A percentile compares a stretch with the other conserved stretches of the same genome.
Conservation (phyloP, 2,113 vertebrate species). For the Anser cygnoides region DNA sequence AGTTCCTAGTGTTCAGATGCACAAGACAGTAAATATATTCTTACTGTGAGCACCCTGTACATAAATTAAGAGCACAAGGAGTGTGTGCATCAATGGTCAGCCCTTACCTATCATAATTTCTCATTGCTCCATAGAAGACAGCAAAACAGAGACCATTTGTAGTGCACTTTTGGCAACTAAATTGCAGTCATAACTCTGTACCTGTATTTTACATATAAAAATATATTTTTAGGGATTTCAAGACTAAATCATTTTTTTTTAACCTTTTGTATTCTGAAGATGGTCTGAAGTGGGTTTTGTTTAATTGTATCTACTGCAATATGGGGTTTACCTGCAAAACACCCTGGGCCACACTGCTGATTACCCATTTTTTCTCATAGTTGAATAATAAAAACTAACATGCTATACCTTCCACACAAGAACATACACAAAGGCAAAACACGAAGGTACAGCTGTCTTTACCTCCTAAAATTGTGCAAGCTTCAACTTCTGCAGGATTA, state of each 20-base stretch:
- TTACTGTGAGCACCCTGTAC: not conserved
- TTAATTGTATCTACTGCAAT: constrained; percentile 41
- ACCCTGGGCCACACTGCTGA: constrained; percentile 21
- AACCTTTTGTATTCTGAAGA: not conserved
- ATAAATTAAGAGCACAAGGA: constrained; percentile 25
- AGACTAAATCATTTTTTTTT: not conserved
- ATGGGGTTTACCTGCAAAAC: constrained; percentile 57
- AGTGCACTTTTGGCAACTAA: not conserved
- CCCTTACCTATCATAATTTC: not conserved
- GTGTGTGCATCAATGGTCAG: not conserved
- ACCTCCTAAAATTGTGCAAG: not conserved
- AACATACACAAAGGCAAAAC: not conserved
- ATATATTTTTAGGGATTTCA: not conserved
- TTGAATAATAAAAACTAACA: constrained; percentile 31
- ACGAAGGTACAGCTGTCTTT: not conserved
- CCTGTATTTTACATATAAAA: not conserved
- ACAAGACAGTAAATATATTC: constrained; percentile 5
- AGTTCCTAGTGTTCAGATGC: not conserved
- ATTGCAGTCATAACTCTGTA: not conserved
- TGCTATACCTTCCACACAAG: not conserved
- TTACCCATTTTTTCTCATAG: constrained; percentile 16
- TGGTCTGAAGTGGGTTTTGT: constrained; percentile 6
- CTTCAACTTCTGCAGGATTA: not conserved
- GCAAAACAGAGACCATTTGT: not conserved
- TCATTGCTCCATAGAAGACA: not conserved